Percentiles rank a stretch among this genome's conserved stretches.
These are phyloP conservation scores for Platyscapa corneri DNA, from an alignment of 1,140 invertebrate species.

Conservation along the genomic window DNA sequence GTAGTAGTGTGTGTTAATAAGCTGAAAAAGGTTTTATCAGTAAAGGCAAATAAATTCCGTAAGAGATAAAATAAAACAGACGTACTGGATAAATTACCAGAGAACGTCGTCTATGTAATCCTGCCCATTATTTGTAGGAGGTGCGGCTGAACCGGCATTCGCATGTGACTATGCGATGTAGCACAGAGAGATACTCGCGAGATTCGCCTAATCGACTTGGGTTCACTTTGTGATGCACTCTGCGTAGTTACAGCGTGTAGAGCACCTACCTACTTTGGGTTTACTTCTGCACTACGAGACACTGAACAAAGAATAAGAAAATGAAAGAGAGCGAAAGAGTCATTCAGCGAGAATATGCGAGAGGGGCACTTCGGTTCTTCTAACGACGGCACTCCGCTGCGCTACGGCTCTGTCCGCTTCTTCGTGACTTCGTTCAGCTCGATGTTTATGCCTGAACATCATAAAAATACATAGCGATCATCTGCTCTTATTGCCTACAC, in stretches of 20 bases:
- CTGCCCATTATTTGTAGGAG: conserved; percentile 76
- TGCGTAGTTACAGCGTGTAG: conserved; percentile 73
- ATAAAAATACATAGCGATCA: conserved; percentile 49
- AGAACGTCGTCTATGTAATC: conserved; percentile 69
- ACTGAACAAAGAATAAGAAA: conserved; percentile 51
- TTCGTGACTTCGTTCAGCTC: conserved; percentile 53
- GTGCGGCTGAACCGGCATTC: conserved; percentile 73
- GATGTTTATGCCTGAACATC: conserved; percentile 44
- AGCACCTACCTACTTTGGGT: conserved; percentile 71
- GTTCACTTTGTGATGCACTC: conserved; percentile 72
- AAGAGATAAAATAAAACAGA: conserved; percentile 28
- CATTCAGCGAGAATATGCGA: conserved; percentile 48
- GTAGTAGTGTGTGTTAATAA: not conserved
- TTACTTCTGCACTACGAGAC: conserved; percentile 70
- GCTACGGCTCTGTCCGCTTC: conserved; percentile 47
- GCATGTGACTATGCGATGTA: conserved; percentile 68
- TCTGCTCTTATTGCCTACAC: conserved; percentile 61
- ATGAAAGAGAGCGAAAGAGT: conserved; percentile 33
- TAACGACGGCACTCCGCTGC: conserved; percentile 60
- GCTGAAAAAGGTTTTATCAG: conserved; percentile 6
- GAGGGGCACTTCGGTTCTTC: conserved; percentile 64
- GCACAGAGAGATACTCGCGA: conserved; percentile 66
- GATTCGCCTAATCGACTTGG: conserved; percentile 69
- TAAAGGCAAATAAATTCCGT: conserved; percentile 31
- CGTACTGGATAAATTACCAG: conserved; percentile 21